Evolutionary conservation across 2,113 vertebrate species (phyloP), one percentile per base, ranked within the genome.

Genomic region (Dasyurus viverrinus): DNA sequence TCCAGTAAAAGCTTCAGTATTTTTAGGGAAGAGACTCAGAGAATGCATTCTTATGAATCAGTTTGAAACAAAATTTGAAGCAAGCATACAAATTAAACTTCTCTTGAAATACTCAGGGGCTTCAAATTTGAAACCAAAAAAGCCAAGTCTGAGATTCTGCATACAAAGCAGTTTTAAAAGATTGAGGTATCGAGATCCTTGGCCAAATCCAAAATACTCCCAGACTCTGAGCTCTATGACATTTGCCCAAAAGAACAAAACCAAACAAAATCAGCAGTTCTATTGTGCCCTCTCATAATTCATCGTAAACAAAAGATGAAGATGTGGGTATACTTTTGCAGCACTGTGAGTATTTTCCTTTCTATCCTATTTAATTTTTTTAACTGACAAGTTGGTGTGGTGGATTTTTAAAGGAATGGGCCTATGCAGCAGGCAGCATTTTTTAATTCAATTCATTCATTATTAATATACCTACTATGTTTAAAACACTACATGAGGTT

Each of bases 1-100:
- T 92, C 91, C 55, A 89, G 90, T 90, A 50, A n/a, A 89, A 57
- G 23, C 2, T 57, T 90, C 53, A 2, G n/a, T 91, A 91, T 54
- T 27, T 91, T 90, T 90, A 57, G 23, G 55, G 53, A 53, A 42
- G 92, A 94, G 95, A 84, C n/a, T 94, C 53, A 95, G 68, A 94
- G 89, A 53, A 22, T 90, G 57, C 55, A 90, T 94, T 76, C 2
- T 60, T 90, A 48, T 91, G 53, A 96, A 95, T n/a, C 53, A 96
- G 95, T 91, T 27, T 89, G 27, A 94, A 97, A 54, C 89, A 90
- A 7, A 93, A 89, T 95, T 90, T 68, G 46, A 26, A 1, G n/a
- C 89, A 84, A 25, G 76, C 14, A 54, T 8, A 60, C 53, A 76
- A 42, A 92, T 68, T 90, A 16, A 92, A 53, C 54, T 95, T 89